A percentile compares a stretch with the other conserved stretches of the same genome.
Evolutionary conservation across 2,113 vertebrate species (phyloP).

Genomic region (Salvelinus sp.): DNA sequence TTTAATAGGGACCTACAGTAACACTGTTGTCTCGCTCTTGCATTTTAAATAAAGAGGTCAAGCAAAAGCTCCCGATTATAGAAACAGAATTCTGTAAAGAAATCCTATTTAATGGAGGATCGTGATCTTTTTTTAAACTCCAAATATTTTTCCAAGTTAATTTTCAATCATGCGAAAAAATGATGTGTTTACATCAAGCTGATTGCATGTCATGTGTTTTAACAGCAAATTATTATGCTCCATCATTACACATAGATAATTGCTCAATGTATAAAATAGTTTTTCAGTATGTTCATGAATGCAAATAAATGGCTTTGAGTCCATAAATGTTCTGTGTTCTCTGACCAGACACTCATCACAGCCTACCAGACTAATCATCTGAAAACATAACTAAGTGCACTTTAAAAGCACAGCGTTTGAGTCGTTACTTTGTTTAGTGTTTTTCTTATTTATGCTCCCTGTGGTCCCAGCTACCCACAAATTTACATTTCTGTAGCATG

Average conservation of each 20-base stretch:
- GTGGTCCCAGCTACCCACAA: constrained; percentile 19
- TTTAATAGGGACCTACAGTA: constrained; percentile 19
- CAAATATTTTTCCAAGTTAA: neutral
- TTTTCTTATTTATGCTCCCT: constrained; percentile 24
- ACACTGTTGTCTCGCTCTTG: constrained; percentile 11
- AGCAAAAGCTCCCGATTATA: neutral
- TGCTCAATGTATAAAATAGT: neutral
- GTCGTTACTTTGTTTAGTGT: constrained; percentile 16
- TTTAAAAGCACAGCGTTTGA: constrained; percentile 22
- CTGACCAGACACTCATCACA: neutral
- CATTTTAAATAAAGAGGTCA: constrained; percentile 21
- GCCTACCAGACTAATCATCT: constrained; percentile 12
- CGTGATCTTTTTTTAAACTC: neutral
- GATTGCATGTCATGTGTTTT: neutral
- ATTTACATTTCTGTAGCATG: constrained; percentile 43
- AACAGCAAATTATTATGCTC: neutral
- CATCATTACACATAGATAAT: constrained; percentile 1
- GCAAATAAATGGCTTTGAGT: constrained; percentile 3
- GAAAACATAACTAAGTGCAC: constrained; percentile 18
- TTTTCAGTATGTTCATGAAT: neutral
- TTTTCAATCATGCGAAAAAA: neutral
- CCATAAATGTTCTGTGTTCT: neutral
- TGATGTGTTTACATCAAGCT: neutral
- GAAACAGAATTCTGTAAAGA: neutral
- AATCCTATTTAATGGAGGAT: neutral